phyloP scores from a whole-genome alignment of 2,113 vertebrate genomes.

The Dendrocopos noguchii region DNA sequence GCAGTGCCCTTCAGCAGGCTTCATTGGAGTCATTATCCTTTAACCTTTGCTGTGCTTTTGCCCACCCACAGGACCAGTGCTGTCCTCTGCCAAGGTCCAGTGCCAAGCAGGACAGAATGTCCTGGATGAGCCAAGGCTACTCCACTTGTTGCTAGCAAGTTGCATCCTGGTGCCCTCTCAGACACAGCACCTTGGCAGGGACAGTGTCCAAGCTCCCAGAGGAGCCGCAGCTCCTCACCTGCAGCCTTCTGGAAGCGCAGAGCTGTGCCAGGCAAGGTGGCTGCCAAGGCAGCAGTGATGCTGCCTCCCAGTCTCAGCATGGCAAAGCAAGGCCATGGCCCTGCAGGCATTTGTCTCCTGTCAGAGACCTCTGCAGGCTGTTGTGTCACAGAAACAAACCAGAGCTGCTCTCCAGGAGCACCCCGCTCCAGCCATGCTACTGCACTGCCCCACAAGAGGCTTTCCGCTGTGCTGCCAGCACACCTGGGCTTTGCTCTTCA shows the following conservation, averaged over 20 bases:
- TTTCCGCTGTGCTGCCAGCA: not conserved
- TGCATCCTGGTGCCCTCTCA: not conserved
- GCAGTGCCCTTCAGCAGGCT: not conserved
- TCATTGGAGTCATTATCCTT: not conserved
- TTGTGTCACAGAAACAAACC: not conserved
- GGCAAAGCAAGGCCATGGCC: not conserved
- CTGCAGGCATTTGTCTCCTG: fast-evolving
- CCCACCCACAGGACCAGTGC: not conserved
- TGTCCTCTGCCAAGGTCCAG: not conserved
- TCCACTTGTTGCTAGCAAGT: not conserved
- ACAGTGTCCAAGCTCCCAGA: not conserved
- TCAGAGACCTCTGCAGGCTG: not conserved
- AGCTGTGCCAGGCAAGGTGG: not conserved
- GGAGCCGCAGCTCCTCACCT: not conserved
- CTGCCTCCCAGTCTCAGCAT: not conserved
- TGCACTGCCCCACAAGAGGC: not conserved
- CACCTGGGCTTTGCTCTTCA: not conserved
- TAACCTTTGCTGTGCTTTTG: not conserved
- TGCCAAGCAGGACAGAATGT: not conserved
- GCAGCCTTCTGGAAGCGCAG: not conserved
- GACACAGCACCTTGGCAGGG: not conserved
- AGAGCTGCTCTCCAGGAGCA: not conserved
- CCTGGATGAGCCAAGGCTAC: not conserved
- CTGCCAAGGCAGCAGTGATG: not conserved
- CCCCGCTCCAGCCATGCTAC: not conserved